Base-by-base conservation (phyloP, 2,113 vertebrate species). In the Chunga burmeisteri region DNA sequence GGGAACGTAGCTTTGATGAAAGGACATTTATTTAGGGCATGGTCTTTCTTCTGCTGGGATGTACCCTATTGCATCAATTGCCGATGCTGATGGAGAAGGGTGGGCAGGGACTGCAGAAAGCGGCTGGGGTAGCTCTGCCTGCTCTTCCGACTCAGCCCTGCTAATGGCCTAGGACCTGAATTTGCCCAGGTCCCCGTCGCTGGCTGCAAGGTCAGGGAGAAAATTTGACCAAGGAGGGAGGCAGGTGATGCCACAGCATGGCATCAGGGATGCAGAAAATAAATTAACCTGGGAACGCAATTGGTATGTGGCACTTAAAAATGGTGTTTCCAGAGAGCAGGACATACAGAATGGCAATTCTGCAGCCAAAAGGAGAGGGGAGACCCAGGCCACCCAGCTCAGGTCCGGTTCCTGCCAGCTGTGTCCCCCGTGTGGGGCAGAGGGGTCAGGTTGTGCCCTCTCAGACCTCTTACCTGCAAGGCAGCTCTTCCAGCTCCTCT, bases 121-220 rank as follows among this genome's bases (percentile, higher is more conserved):
- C 0, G 0, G 6, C 25, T 2, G 4, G 59, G 47, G 32, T 4
- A 42, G 17, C 4, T 40, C 61, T 50, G 22, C 6, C 55, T 68
- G 67, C 61, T 72, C n/a, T 59, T 63, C 38, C 22, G 30, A 42
- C 26, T 34, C 46, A 65, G n/a, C 16, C 3, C 2, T 13, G 23
- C 42, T 30, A 26, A 34, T 3, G 42, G 36, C 27, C 27, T 15
- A 26, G 46, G 53, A 63, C 13, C 36, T 55, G n/a, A 59, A 44
- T 61, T 71, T 75, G 50, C 16, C 46, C 42, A 15, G 32, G 25
- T 53, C 40, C 13, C 42, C 12, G 21, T 23, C 19, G 17, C 36
- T 82, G 53, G 34, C 59, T 87, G 14, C 7, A 49, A 58, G n/a
- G 23, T 30, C 30, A 40, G 50, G 44, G 30, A 67, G 23, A 44